A percentile compares a stretch with the other conserved stretches of the same genome.
These are phyloP conservation scores for Platycheirus rosarum DNA, from an alignment of 2,888 invertebrate species.

Conservation along the genomic window DNA sequence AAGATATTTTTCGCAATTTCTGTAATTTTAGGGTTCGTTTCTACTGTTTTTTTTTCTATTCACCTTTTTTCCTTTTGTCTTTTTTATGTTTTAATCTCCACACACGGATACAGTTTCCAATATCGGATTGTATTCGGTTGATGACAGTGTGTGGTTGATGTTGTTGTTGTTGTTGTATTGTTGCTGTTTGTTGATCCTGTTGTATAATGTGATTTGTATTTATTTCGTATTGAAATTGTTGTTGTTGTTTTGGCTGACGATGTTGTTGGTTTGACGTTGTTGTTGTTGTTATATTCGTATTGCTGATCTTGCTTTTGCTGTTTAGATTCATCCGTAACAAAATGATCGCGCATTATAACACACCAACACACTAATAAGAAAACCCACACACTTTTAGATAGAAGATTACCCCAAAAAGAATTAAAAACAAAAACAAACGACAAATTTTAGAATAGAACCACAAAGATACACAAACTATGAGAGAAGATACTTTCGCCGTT, in stretches of 20 bases:
- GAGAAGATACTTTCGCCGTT: constrained; percentile 28
- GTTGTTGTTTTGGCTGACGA: constrained; percentile 37
- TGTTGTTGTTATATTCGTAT: constrained; percentile 31
- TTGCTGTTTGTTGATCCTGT: constrained; percentile 39
- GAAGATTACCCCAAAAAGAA: constrained; percentile 63
- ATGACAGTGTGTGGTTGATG: constrained; percentile 69
- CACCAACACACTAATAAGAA: constrained; percentile 21
- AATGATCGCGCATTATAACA: constrained; percentile 72
- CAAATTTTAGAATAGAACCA: constrained; percentile 22
- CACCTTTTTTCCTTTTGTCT: constrained; percentile 74
- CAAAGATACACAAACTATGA: not conserved
- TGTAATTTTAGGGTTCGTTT: not conserved
- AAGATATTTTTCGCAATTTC: not conserved
- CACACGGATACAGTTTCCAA: constrained; percentile 74
- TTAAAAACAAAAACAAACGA: constrained; percentile 69
- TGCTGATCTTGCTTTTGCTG: constrained; percentile 60
- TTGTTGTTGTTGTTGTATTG: constrained; percentile 44
- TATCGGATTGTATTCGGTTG: constrained; percentile 72
- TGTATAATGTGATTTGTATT: constrained; percentile 61
- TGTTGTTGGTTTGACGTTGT: constrained; percentile 30
- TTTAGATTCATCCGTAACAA: constrained; percentile 72
- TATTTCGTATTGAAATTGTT: constrained; percentile 48
- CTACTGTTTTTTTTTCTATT: constrained; percentile 40
- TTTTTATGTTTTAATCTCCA: constrained; percentile 73
- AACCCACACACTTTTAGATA: constrained; percentile 41